These are phyloP conservation scores for Leucophora obtusa DNA, from an alignment of 2,888 invertebrate species.

Conservation along the genomic window DNA sequence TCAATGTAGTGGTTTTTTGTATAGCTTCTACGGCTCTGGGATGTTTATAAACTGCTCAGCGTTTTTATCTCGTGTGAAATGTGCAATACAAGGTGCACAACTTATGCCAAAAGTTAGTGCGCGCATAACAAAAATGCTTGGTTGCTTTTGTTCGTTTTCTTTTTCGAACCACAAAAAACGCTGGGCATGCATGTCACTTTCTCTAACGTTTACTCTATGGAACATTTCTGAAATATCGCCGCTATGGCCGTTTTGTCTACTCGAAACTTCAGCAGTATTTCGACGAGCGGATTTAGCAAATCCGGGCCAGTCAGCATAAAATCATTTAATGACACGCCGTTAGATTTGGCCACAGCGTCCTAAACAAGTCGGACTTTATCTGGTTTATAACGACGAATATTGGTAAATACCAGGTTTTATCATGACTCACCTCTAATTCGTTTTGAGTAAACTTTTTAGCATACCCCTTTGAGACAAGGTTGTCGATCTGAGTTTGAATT, in stretches of 20 bases:
- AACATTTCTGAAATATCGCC: slow-evolving; percentile 52
- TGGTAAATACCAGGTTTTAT: slow-evolving; percentile 44
- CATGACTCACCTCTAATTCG: background rate
- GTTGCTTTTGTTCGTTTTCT: background rate
- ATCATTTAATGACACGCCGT: slow-evolving; percentile 24
- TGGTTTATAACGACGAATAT: slow-evolving; percentile 48
- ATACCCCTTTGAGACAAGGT: slow-evolving; percentile 44
- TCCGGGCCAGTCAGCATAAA: slow-evolving; percentile 41
- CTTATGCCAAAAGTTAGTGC: no score
- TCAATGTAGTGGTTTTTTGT: no score
- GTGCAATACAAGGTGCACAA: no score
- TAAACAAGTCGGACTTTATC: slow-evolving; percentile 42
- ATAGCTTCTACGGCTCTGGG: no score
- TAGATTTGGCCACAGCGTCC: slow-evolving; percentile 43
- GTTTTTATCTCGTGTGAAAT: no score
- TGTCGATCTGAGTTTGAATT: slow-evolving; percentile 48
- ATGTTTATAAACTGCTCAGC: no score
- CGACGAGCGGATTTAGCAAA: slow-evolving; percentile 23
- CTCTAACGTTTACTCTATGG: slow-evolving; percentile 28
- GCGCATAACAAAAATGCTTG: no score
- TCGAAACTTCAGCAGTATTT: slow-evolving; percentile 45
- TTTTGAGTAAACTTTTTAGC: slow-evolving; percentile 13
- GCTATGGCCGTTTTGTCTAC: slow-evolving; percentile 26
- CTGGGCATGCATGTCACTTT: slow-evolving; percentile 36
- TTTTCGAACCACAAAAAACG: slow-evolving; percentile 52